Percentiles rank a stretch among this genome's conserved stretches.
These are phyloP conservation scores for Abrostola triplasia DNA, from an alignment of 2,888 invertebrate species.

Conservation along the genomic window DNA sequence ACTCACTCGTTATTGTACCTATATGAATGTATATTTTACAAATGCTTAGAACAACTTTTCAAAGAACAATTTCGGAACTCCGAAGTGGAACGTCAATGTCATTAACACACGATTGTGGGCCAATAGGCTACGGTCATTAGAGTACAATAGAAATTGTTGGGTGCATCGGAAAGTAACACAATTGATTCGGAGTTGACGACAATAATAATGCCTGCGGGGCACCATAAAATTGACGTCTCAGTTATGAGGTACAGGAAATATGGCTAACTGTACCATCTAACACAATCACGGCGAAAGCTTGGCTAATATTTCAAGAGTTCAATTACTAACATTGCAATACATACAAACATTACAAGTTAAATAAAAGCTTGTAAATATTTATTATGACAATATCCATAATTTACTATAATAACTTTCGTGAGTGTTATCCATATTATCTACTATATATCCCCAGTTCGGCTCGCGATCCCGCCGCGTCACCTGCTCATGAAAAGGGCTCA, in stretches of 20 bases:
- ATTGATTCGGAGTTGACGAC: constrained; percentile 27
- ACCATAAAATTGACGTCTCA: background rate
- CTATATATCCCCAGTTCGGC: no score
- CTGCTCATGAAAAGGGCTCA: no score
- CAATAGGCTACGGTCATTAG: constrained; percentile 46
- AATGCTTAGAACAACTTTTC: constrained; percentile 22
- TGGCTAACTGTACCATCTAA: no score
- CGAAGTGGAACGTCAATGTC: constrained; percentile 39
- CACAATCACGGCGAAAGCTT: no score
- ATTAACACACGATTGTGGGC: constrained; percentile 41
- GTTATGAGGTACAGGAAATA: background rate
- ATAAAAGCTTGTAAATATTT: no score
- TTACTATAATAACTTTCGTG: no score
- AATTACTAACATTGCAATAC: no score
- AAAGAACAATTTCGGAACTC: constrained; percentile 24
- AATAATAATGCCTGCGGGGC: constrained; percentile 12
- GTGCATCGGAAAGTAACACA: constrained; percentile 42
- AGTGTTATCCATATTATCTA: no score
- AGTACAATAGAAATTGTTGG: constrained; percentile 37
- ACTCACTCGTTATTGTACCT: constrained; percentile 11
- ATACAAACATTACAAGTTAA: no score
- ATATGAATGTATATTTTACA: constrained; percentile 14
- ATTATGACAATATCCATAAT: no score
- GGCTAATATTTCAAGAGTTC: no score
- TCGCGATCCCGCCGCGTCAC: no score